These are phyloP conservation scores for Morpho deidamia DNA, from an alignment of 2,888 invertebrate species.

Conservation along the genomic window DNA sequence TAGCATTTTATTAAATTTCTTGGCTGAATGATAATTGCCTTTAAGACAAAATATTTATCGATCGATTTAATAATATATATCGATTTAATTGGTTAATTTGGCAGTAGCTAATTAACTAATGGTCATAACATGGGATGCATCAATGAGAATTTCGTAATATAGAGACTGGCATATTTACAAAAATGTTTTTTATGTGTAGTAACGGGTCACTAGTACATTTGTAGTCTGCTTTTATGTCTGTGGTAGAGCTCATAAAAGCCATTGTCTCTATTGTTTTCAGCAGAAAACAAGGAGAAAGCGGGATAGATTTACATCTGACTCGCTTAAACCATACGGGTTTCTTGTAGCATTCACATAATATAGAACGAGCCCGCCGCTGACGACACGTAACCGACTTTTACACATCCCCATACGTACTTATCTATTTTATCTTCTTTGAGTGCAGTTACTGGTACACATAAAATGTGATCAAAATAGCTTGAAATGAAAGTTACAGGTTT, in stretches of 20 bases:
- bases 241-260: constrained; percentile 3
- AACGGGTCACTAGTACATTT: background rate
- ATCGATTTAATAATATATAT: too few species aligned
- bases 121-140: too few species aligned
- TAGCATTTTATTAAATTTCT: background rate
- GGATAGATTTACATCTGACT: constrained; percentile 2
- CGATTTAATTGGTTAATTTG: too few species aligned
- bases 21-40: background rate
- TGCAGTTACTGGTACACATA: too few species aligned
- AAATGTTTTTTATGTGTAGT: background rate
- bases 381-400: background rate
- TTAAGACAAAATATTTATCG: background rate
- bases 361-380: background rate
- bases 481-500: too few species aligned
- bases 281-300: constrained; percentile 2
- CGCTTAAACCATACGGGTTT: constrained; percentile 10
- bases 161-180: background rate
- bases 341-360: too few species aligned
- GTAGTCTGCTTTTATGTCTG: background rate
- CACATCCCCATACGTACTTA: background rate
- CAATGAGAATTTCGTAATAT: too few species aligned
- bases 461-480: too few species aligned
- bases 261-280: constrained; percentile 14
- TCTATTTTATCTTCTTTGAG: too few species aligned
- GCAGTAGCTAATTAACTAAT: too few species aligned